phyloP scores from a whole-genome alignment of 2,888 invertebrate genomes.

The Pecten maximus region DNA sequence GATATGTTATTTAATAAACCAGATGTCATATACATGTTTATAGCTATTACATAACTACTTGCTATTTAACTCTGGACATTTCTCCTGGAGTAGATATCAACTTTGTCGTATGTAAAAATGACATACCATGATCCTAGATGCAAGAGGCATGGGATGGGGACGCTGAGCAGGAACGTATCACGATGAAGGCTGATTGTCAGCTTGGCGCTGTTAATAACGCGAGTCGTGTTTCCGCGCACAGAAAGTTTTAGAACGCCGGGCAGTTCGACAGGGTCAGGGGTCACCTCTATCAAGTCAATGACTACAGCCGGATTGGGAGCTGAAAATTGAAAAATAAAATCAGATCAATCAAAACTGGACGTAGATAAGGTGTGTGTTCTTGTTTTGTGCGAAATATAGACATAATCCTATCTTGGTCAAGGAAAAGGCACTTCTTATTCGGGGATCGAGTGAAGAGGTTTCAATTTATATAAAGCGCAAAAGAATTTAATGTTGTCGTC shows the following conservation, averaged over 20 bases:
- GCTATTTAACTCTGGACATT: no score
- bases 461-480: no score
- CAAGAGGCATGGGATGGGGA: neutral
- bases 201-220: neutral
- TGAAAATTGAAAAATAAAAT: neutral
- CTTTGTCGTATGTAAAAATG: no score
- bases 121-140: neutral
- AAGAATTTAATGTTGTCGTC: no score
- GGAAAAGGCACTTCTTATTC: no score
- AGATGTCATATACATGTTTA: no score
- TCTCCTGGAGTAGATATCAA: no score
- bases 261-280: neutral
- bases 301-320: neutral
- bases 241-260: neutral
- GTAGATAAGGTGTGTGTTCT: neutral
- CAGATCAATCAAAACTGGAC: neutral
- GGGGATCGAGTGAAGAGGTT: no score
- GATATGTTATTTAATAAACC: no score
- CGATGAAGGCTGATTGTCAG: neutral
- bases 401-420: no score
- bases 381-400: no score
- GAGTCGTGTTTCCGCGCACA: neutral
- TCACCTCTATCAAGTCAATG: neutral
- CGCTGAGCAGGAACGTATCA: neutral
- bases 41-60: no score